Evolutionary conservation across 2,888 invertebrate genomes (phyloP).

Genomic region (Sicus ferrugineus): DNA sequence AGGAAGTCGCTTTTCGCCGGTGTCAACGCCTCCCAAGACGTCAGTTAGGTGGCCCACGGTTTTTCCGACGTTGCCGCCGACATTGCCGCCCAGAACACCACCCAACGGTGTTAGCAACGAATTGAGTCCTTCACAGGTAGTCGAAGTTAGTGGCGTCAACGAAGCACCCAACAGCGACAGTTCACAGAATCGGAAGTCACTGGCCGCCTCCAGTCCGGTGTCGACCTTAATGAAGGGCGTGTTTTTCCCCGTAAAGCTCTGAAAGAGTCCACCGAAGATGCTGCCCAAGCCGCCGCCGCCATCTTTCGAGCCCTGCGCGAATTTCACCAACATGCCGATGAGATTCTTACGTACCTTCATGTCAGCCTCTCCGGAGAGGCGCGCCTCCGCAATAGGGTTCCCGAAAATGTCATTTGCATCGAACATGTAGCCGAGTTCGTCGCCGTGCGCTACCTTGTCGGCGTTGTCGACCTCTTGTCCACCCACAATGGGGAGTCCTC

Average conservation of each 20-base stretch:
- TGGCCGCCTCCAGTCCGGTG: slow-evolving; percentile 64
- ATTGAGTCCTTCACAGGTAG: slow-evolving; percentile 54
- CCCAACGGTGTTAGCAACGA: slow-evolving; percentile 43
- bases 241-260: slow-evolving; percentile 61
- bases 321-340: slow-evolving; percentile 73
- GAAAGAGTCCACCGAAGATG: slow-evolving; percentile 52
- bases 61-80: slow-evolving; percentile 39
- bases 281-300: slow-evolving; percentile 5
- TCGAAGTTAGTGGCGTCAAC: slow-evolving; percentile 53
- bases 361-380: slow-evolving; percentile 67
- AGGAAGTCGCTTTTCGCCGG: background rate
- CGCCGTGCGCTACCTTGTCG: slow-evolving; percentile 70
- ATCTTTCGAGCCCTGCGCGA: slow-evolving; percentile 66
- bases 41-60: slow-evolving; percentile 10
- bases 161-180: slow-evolving; percentile 58
- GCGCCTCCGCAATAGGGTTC: slow-evolving; percentile 64
- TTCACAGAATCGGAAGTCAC: slow-evolving; percentile 65
- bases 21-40: background rate
- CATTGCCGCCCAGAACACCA: slow-evolving; percentile 47
- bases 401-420: slow-evolving; percentile 72
- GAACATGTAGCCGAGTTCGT: slow-evolving; percentile 77
- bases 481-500: slow-evolving; percentile 71
- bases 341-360: slow-evolving; percentile 72
- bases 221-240: slow-evolving; percentile 69
- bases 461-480: slow-evolving; percentile 58